These are phyloP conservation scores for Brachionus calyciflorus DNA, from an alignment of 1,140 invertebrate species.

Conservation along the genomic window DNA sequence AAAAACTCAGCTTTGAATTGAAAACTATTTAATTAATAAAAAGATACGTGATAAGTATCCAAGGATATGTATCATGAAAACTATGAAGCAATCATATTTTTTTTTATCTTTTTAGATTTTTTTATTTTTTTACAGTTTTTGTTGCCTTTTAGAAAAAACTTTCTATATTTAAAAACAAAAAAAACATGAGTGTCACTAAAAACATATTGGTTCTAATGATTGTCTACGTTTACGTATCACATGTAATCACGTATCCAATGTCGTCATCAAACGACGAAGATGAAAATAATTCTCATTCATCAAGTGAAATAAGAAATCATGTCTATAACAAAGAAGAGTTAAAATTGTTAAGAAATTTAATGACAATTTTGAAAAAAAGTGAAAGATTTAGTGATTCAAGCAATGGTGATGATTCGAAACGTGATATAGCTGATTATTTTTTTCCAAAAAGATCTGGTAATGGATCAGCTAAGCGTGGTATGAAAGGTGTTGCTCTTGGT, in stretches of 20 bases:
- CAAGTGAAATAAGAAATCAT: neutral
- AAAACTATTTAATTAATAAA: too few species aligned
- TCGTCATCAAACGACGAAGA: neutral
- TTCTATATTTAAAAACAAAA: too few species aligned
- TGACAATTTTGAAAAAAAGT: neutral
- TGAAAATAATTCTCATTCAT: neutral
- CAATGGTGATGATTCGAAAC: neutral
- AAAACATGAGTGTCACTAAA: slow-evolving; percentile 15
- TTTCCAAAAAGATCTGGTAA: neutral
- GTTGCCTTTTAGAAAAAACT: too few species aligned
- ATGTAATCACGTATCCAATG: slow-evolving; percentile 1
- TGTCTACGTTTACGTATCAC: neutral
- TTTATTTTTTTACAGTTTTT: too few species aligned
- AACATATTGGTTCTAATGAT: neutral
- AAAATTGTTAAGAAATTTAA: slow-evolving; percentile 11
- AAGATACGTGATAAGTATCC: too few species aligned
- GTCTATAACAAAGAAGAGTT: neutral
- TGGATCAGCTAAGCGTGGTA: neutral
- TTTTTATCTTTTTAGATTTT: too few species aligned
- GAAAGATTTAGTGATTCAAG: neutral
- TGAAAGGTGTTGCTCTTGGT: slow-evolving; percentile 29
- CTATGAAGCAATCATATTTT: too few species aligned
- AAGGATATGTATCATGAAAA: too few species aligned
- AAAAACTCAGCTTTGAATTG: too few species aligned
- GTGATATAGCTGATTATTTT: neutral